Evolutionary conservation across 2,888 invertebrate species (phyloP).

Genomic region (Lasioglossum lativentre): DNA sequence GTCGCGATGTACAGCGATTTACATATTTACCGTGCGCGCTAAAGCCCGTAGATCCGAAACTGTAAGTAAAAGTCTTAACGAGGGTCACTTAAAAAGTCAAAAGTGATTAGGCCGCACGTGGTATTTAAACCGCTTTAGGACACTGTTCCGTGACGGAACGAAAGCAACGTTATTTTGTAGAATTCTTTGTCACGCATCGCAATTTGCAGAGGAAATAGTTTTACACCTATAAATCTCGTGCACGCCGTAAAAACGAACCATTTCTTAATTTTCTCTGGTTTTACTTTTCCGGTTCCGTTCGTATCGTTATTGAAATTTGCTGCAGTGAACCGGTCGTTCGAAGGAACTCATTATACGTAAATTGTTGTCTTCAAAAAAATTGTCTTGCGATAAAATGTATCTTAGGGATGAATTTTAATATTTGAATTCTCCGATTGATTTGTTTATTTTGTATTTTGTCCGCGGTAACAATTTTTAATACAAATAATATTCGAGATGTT

Average conservation of each 20-base stretch:
- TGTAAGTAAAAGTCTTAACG: slow-evolving; percentile 44
- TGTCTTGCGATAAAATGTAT: not conserved
- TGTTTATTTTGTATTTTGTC: not conserved
- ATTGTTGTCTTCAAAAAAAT: not conserved
- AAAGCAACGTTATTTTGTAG: slow-evolving; percentile 13
- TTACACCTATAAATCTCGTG: slow-evolving; percentile 16
- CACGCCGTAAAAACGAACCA: not conserved
- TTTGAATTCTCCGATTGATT: not conserved
- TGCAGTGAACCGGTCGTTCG: not conserved
- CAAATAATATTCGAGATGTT: not conserved
- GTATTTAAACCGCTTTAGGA: slow-evolving; percentile 47
- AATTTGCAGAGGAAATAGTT: slow-evolving; percentile 24
- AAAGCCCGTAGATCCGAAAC: slow-evolving; percentile 39
- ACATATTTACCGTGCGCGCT: slow-evolving; percentile 25
- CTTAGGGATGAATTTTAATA: not conserved
- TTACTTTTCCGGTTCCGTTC: not conserved
- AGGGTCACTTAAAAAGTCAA: slow-evolving; percentile 56
- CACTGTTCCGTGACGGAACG: slow-evolving; percentile 31
- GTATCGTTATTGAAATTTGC: not conserved
- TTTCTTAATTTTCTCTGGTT: slow-evolving; percentile 4
- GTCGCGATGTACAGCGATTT: slow-evolving; percentile 61
- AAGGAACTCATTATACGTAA: not conserved
- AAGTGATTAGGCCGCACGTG: slow-evolving; percentile 53
- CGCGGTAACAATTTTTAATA: not conserved
- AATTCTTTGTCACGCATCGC: slow-evolving; percentile 52